phyloP scores from a whole-genome alignment of 2,113 vertebrate species.

The Mormyrus iriodes region DNA sequence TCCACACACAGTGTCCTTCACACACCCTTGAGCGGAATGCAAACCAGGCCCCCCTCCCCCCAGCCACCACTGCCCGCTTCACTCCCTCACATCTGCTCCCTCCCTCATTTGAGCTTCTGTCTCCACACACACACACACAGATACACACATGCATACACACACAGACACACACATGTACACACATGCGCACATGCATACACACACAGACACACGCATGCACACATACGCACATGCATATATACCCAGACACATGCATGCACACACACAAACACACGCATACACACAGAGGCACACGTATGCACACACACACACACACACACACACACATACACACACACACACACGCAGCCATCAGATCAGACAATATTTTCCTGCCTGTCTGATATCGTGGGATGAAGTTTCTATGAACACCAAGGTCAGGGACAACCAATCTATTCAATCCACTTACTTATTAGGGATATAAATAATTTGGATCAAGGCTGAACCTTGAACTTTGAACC shows the following conservation, averaged over 20 bases:
- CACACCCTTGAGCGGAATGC: constrained; percentile 66
- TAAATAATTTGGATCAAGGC: constrained; percentile 83
- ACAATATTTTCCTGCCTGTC: constrained; percentile 40
- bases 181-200: too few relatives aligned
- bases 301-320: neutral
- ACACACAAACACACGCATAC: constrained; percentile 13
- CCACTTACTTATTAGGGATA: constrained; percentile 89
- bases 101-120: neutral
- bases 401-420: constrained; percentile 74
- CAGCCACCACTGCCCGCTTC: constrained; percentile 19
- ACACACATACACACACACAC: constrained; percentile 7
- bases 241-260: constrained; percentile 8
- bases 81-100: constrained; percentile 7
- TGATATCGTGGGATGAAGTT: constrained; percentile 61
- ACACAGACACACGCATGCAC: neutral
- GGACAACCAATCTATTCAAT: constrained; percentile 71
- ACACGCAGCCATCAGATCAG: neutral
- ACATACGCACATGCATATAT: too few relatives aligned
- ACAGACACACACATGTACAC: constrained; percentile 16
- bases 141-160: neutral
- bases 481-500: constrained; percentile 88
- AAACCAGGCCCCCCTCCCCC: constrained; percentile 47
- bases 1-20: constrained; percentile 56
- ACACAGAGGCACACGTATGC: constrained; percentile 3
- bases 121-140: constrained; percentile 15